Percentiles rank a stretch among this genome's conserved stretches.
Conservation (phyloP, 1,140 invertebrate species). For the Zaprionus ghesquierei region DNA sequence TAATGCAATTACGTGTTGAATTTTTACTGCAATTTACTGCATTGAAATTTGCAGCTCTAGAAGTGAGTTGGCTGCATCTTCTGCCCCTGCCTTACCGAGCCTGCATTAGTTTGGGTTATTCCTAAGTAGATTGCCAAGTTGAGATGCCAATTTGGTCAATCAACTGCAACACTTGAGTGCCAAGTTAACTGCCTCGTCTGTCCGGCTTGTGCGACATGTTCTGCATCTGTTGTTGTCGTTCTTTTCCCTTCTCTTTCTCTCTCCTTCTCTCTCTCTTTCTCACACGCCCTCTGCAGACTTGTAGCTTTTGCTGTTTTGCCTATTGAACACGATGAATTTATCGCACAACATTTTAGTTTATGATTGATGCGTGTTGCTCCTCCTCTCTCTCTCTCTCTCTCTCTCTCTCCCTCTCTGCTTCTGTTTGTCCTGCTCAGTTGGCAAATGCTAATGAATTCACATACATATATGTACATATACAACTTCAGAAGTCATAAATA, state of each 20-base stretch:
- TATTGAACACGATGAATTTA: conserved; percentile 70
- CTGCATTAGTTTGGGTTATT: background rate
- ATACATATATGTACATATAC: conserved; percentile 38
- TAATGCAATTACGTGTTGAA: background rate
- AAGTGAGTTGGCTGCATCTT: no score
- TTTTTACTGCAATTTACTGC: background rate
- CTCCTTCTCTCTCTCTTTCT: background rate
- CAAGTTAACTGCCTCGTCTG: conserved; percentile 15
- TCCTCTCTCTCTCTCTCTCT: background rate
- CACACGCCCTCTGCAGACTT: background rate
- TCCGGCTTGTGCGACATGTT: background rate
- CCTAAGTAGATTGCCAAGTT: background rate
- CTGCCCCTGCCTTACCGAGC: background rate
- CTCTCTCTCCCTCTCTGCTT: conserved; percentile 8
- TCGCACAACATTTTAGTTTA: conserved; percentile 64
- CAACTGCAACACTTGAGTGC: conserved; percentile 31
- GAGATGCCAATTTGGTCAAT: conserved; percentile 56
- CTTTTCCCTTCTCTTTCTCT: background rate
- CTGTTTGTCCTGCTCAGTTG: conserved; percentile 38
- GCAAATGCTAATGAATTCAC: conserved; percentile 73
- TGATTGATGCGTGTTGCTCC: conserved; percentile 55
- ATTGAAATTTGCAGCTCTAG: background rate
- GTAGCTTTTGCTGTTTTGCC: conserved; percentile 31
- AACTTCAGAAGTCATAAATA: conserved; percentile 74
- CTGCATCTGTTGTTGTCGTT: background rate